A percentile compares a stretch with the other conserved stretches of the same genome.
Evolutionary conservation across 2,888 invertebrate genomes (phyloP).

Genomic region (Piscicola geometra): DNA sequence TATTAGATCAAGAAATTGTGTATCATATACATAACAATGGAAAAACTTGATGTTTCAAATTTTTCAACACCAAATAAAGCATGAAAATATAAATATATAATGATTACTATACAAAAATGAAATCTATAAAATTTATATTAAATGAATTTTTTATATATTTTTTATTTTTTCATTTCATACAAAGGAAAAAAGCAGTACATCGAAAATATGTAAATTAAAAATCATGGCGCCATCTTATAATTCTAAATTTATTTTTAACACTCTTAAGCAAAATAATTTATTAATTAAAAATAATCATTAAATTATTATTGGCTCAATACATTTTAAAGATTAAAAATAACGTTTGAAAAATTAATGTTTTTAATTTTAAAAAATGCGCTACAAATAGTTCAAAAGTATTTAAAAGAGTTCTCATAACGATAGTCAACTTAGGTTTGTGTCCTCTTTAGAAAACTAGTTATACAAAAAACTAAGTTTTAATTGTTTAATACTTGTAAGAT

Average conservation of each 20-base stretch:
- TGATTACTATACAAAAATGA: not conserved
- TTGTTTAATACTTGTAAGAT: too few species aligned
- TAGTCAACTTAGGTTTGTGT: not conserved
- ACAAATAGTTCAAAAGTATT: slow-evolving; percentile 1
- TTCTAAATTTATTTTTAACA: slow-evolving; percentile 15
- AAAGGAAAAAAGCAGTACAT: not conserved
- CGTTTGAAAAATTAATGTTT: not conserved
- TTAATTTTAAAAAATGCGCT: not conserved
- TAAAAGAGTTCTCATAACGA: not conserved
- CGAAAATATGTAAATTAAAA: slow-evolving; percentile 15
- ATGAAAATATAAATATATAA: not conserved
- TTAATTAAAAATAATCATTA: too few species aligned
- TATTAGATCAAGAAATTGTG: not conserved
- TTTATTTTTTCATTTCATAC: not conserved
- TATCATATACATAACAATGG: not conserved
- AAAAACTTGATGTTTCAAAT: not conserved
- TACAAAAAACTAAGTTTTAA: not conserved
- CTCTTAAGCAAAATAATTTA: not conserved
- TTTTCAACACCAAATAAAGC: too few species aligned
- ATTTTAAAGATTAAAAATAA: too few species aligned
- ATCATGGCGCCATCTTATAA: slow-evolving; percentile 15
- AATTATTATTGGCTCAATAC: too few species aligned
- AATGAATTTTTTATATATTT: not conserved
- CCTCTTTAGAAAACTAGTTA: not conserved
- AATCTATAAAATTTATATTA: not conserved